Evolutionary conservation across 2,888 invertebrate genomes (phyloP), one percentile per base, ranked within the genome.

Genomic region (Thera obeliscata): DNA sequence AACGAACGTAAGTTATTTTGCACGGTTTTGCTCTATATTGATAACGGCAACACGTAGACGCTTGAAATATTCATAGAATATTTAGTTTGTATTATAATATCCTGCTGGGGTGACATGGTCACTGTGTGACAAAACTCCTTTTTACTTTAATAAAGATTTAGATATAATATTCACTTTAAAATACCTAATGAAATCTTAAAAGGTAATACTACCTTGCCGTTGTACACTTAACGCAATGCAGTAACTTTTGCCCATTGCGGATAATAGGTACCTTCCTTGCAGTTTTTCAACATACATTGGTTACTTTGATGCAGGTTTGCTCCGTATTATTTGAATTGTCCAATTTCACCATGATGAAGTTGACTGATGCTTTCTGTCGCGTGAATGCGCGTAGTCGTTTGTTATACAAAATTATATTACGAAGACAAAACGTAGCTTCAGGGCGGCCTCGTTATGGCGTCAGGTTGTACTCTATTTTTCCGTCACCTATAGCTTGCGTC

Each of bases 401-500:
- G n/a, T 41, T 1, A 12, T 41, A 41, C 12, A 56, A 41, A 22
- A 41, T 38, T 38, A 50, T 50, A 3, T 50, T 50, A 60, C 22
- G 8, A 3, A 52, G 9, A 52, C 22, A 59, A 50, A 36, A 12
- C 43, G 3, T 59, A 56, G 35, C 22, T 56, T 48, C 55, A 61
- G 43, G 43, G 61, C 36, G 48, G 48, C 33, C 46, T 61, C 65
- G 56, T 12, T 56, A 41, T 50, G 36, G 9, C 43, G 9, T 46
- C 9, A 56, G 12, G 12, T 12, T 38, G 61, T 49, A 61, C 60
- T n/a, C 66, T 64, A 49, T 69, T 70, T 71, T 72, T 69, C 70
- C 61, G 46, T 64, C 66, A 58, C 54, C 55, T 36, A 22, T 22
- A 64, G 61, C 50, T 69, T 64, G 62, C 58, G 60, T 65, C 64